phyloP scores from a whole-genome alignment of 2,888 invertebrate genomes.

The Leptinotarsa rubiginosa region DNA sequence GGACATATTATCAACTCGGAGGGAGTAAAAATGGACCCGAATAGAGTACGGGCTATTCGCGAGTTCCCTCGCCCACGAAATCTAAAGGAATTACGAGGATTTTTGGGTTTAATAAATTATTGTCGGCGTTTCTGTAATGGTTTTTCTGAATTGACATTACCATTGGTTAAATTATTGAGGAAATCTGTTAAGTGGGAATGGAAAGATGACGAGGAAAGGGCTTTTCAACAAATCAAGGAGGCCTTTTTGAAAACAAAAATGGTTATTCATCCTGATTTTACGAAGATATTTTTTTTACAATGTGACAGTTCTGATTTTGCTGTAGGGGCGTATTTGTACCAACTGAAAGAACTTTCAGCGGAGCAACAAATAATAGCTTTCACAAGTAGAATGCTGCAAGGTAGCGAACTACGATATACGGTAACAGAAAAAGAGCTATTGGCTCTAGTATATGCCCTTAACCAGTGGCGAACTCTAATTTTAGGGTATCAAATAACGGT shows the following conservation, averaged over 20 bases:
- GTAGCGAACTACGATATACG: slow-evolving; percentile 20
- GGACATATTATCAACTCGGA: slow-evolving; percentile 2
- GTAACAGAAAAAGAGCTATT: slow-evolving; percentile 38
- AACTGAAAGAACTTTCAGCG: neutral
- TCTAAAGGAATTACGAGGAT: neutral
- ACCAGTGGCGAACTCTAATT: slow-evolving; percentile 35
- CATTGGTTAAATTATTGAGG: neutral
- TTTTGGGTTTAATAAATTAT: neutral
- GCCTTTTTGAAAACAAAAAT: slow-evolving; percentile 1
- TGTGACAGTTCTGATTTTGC: slow-evolving; percentile 18
- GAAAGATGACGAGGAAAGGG: neutral
- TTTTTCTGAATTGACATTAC: neutral
- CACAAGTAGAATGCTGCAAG: slow-evolving; percentile 33
- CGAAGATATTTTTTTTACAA: slow-evolving; percentile 4
- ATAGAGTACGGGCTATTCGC: neutral
- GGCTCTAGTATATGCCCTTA: slow-evolving; percentile 29
- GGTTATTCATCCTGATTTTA: slow-evolving; percentile 18
- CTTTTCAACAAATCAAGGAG: slow-evolving; percentile 33
- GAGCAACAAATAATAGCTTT: slow-evolving; percentile 36
- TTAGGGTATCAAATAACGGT: slow-evolving; percentile 28
- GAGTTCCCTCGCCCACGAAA: neutral
- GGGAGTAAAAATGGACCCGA: slow-evolving; percentile 2
- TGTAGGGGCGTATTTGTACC: slow-evolving; percentile 4
- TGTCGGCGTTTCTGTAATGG: neutral
- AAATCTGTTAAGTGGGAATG: neutral